Evolutionary conservation across 2,113 vertebrate species (phyloP), one percentile per base, ranked within the genome.

Genomic region (Amphiprion percula): DNA sequence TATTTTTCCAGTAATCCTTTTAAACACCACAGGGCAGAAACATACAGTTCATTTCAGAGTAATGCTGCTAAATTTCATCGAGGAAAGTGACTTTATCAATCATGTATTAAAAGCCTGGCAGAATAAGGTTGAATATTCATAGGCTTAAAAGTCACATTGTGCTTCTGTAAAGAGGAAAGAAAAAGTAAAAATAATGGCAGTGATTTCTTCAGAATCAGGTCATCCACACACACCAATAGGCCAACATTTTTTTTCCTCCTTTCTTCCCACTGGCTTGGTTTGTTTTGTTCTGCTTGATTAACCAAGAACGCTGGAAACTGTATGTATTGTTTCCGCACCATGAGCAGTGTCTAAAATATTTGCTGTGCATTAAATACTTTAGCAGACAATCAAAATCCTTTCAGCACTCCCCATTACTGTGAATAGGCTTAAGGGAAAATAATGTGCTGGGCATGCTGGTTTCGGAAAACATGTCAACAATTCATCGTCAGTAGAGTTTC

Each of bases 1-100:
- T 94, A 88, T 94, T 95, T 94, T 95, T 92, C 87, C 91, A 92
- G 89, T 92, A 92, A 93, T 91, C 91, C 90, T 87, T 91, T 92
- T 89, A 93, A 93, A 89, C 83, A 89, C 90, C 84, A 77, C 75
- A 58, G 88, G 89, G 89, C 91, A 94, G 82, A 93, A 79, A 81
- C 86, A 79, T 78, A 63, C 80, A 86, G 86, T 90, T 94, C 84
- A 89, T 90, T 88, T 83, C 82, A 85, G 78, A 78, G 77, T 83
- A 90, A 81, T 69, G 68, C 77, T 87, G 85, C 87, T 86, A 84
- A 19, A 83, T 87, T 85, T 86, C 68, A 87, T 60, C 75, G 61
- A 85, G 62, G 68, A 80, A 84, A 79, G 77, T 83, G 82, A 84
- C 80, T 77, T 80, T 82, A 88, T 89, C 82, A 83, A 67, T 88